phyloP scores from a whole-genome alignment of 2,113 vertebrate species.

The Corvus cornix region DNA sequence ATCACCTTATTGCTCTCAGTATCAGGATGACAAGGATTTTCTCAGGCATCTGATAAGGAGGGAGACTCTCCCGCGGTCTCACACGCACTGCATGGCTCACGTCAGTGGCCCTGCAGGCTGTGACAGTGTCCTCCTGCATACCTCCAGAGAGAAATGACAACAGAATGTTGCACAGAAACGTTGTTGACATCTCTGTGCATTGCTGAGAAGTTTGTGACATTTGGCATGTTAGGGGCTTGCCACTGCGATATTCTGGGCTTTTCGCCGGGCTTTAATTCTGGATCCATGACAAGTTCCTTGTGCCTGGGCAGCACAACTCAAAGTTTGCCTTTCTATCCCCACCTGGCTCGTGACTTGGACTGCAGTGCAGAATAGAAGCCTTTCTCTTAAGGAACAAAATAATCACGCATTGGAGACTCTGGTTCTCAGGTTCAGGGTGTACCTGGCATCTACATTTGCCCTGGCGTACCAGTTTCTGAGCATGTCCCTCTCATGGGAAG shows the following conservation, averaged over 20 bases:
- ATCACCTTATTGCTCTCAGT: neutral
- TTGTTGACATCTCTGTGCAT: neutral
- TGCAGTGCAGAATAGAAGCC: neutral
- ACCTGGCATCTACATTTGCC: neutral
- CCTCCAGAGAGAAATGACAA: neutral
- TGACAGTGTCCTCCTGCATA: neutral
- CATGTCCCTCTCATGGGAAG: neutral
- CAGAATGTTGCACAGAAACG: neutral
- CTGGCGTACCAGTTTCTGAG: neutral
- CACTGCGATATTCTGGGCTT: neutral
- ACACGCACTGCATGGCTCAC: neutral
- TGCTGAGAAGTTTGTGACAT: neutral
- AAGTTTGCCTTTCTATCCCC: neutral
- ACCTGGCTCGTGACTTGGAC: no score
- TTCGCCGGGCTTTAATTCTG: neutral
- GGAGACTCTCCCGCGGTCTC: neutral
- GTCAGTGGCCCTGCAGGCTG: neutral
- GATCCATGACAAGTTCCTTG: neutral
- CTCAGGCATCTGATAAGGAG: neutral
- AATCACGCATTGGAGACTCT: accelerated
- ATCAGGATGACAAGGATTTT: neutral
- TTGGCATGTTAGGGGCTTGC: neutral
- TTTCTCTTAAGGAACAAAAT: neutral
- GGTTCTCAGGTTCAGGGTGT: neutral
- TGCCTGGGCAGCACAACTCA: neutral